phyloP scores from a whole-genome alignment of 2,113 vertebrate species.

The Eptatretus burgeri region DNA sequence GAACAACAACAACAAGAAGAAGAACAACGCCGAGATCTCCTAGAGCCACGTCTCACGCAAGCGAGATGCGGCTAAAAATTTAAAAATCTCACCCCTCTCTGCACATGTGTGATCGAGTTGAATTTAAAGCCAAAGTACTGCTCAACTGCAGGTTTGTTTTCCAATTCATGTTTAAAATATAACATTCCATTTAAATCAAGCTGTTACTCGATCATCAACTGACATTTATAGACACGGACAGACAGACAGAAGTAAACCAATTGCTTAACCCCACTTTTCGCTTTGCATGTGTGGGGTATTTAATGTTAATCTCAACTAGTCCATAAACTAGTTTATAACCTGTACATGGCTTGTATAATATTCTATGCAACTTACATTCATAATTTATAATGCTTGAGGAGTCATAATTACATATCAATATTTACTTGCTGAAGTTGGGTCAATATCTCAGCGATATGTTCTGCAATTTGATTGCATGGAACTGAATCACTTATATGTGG shows the following conservation, averaged over 20 bases:
- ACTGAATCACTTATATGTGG: neutral
- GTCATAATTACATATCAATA: neutral
- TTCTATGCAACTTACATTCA: neutral
- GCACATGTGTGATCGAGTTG: neutral
- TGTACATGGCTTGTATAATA: neutral
- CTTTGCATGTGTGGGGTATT: neutral
- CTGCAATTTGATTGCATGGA: conserved; percentile 1
- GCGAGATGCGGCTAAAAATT: neutral
- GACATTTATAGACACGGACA: too few species aligned
- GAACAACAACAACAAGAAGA: conserved; percentile 14
- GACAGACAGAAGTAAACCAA: too few species aligned
- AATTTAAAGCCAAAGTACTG: neutral
- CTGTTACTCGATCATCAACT: too few species aligned
- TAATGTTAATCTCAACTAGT: neutral
- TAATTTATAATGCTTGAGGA: neutral
- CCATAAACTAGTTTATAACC: neutral
- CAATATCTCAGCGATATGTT: neutral
- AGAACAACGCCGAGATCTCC: too few species aligned
- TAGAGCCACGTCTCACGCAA: neutral
- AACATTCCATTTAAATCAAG: too few species aligned
- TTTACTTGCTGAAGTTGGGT: neutral
- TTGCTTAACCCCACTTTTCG: too few species aligned
- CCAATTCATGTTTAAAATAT: neutral
- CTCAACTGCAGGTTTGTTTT: neutral
- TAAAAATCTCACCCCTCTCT: neutral